Conservation (phyloP, 1,140 invertebrate species). For the Papilio xuthus region DNA sequence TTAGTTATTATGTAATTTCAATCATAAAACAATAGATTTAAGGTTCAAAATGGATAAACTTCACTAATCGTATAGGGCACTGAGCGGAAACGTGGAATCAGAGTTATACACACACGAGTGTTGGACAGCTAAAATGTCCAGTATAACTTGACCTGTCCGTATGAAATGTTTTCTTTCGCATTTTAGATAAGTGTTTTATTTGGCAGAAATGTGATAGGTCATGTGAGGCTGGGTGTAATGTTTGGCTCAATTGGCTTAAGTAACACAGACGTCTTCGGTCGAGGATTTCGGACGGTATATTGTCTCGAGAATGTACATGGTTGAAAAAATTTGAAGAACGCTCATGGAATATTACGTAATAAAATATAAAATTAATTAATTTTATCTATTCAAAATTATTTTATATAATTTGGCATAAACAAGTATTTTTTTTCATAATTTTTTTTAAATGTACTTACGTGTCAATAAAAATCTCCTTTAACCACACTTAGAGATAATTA, state of each 20-base stretch:
- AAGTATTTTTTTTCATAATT: neutral
- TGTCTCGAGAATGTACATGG: conserved; percentile 39
- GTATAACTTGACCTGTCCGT: conserved; percentile 56
- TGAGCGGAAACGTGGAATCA: conserved; percentile 77
- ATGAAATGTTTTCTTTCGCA: conserved; percentile 48
- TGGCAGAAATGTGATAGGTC: conserved; percentile 55
- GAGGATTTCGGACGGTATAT: conserved; percentile 52
- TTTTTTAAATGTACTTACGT: neutral
- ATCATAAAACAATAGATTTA: conserved; percentile 43
- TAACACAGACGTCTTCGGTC: conserved; percentile 67
- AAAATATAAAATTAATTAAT: neutral
- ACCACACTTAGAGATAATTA: neutral
- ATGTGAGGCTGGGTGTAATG: conserved; percentile 55
- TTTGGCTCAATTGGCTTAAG: conserved; percentile 73
- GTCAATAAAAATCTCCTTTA: conserved; percentile 3
- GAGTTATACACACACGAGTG: conserved; percentile 67
- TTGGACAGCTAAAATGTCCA: conserved; percentile 63
- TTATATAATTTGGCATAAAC: neutral
- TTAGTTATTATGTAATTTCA: conserved; percentile 41
- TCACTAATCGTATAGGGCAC: conserved; percentile 61
- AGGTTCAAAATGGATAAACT: conserved; percentile 49
- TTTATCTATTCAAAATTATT: neutral
- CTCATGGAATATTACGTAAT: neutral
- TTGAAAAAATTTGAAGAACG: conserved; percentile 4
- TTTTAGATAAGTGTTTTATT: conserved; percentile 45